phyloP scores from a whole-genome alignment of 2,888 invertebrate species.

The Hirudinaria manillensis region DNA sequence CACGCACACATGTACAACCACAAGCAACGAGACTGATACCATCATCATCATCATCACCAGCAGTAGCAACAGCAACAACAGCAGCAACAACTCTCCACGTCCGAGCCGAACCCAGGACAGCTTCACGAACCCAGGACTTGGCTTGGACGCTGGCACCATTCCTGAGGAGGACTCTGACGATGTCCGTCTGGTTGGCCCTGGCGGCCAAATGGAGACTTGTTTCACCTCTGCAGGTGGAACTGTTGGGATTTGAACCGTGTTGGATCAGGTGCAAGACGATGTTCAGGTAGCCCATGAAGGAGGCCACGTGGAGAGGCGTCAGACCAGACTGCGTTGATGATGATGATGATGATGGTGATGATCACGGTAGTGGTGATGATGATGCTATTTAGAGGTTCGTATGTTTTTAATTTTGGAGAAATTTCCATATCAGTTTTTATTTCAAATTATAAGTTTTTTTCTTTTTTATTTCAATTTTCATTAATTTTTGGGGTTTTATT shows the following conservation, averaged over 20 bases:
- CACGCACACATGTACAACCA: too few species aligned
- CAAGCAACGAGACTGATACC: too few species aligned
- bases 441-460: background rate
- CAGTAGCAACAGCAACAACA: background rate
- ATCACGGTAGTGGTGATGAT: background rate
- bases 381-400: too few species aligned
- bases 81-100: background rate
- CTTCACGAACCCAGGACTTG: slow-evolving; percentile 21
- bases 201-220: slow-evolving; percentile 25
- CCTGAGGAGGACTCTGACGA: slow-evolving; percentile 27
- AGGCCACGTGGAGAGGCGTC: slow-evolving; percentile 94
- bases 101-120: background rate
- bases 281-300: slow-evolving; percentile 99
- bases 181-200: slow-evolving; percentile 27
- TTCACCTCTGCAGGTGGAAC: slow-evolving; percentile 67
- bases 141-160: slow-evolving; percentile 24
- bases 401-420: too few species aligned
- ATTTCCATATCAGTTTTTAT: background rate
- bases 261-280: slow-evolving; percentile 96
- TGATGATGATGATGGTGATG: slow-evolving; percentile 11
- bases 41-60: slow-evolving; percentile 6
- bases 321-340: slow-evolving; percentile 66
- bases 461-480: too few species aligned
- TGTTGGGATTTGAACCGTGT: slow-evolving; percentile 92
- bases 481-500: too few species aligned